Conservation (phyloP, 2,888 invertebrate genomes). For the Halictus ligatus region DNA sequence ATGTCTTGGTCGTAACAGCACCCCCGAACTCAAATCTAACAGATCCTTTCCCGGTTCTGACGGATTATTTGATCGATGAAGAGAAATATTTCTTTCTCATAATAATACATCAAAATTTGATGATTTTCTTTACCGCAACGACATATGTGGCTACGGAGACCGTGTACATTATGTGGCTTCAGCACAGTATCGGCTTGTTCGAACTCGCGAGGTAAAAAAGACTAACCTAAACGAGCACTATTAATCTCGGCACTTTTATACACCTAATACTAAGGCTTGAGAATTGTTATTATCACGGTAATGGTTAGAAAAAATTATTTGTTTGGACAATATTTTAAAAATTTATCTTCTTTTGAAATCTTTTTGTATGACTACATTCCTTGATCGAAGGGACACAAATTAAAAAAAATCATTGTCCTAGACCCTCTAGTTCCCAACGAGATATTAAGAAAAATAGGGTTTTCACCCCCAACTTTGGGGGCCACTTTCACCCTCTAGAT, state of each 20-base stretch:
- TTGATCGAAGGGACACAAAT: too few relatives aligned
- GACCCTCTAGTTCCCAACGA: too few relatives aligned
- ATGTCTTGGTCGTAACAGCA: neutral
- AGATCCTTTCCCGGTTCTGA: neutral
- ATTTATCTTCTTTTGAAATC: too few relatives aligned
- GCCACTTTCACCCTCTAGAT: too few relatives aligned
- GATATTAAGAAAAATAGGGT: too few relatives aligned
- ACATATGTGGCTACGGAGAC: neutral
- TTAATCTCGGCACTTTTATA: neutral
- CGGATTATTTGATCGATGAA: neutral
- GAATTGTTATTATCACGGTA: too few relatives aligned
- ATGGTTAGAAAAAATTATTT: too few relatives aligned
- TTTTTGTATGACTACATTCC: too few relatives aligned
- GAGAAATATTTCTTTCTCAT: neutral
- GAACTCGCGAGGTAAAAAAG: neutral
- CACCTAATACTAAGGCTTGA: neutral
- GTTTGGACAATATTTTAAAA: too few relatives aligned
- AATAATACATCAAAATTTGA: neutral
- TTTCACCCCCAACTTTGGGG: too few relatives aligned
- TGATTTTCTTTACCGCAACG: neutral
- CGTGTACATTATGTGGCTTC: neutral
- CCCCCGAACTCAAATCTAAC: neutral
- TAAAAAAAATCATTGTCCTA: too few relatives aligned
- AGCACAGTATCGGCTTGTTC: neutral
- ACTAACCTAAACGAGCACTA: neutral